phyloP scores from a whole-genome alignment of 2,113 vertebrate genomes.

The Bufo bufo region DNA sequence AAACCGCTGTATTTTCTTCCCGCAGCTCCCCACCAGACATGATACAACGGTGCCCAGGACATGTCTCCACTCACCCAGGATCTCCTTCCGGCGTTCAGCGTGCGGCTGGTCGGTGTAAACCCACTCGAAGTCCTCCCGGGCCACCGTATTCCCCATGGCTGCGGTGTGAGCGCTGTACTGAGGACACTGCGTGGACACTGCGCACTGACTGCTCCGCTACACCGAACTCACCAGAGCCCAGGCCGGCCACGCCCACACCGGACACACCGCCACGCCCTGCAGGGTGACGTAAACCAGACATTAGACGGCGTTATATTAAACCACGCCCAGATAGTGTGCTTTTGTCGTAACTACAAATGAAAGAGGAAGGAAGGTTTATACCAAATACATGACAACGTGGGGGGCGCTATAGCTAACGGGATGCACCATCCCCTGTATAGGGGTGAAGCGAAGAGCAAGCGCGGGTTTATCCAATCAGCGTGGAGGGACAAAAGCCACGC shows the following conservation, averaged over 20 bases:
- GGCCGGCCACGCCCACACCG: constrained; percentile 11
- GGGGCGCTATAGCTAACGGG: not conserved
- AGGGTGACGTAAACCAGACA: not conserved
- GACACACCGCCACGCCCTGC: not conserved
- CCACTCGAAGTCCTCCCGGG: constrained; percentile 92
- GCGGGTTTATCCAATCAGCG: not conserved
- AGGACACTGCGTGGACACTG: not conserved
- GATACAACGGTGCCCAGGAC: not conserved
- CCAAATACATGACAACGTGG: not conserved
- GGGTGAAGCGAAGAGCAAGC: not conserved
- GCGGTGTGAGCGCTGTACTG: not conserved
- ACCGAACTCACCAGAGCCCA: not conserved
- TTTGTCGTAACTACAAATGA: not conserved
- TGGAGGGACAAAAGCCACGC: not conserved
- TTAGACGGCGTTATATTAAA: not conserved
- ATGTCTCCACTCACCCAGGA: constrained; percentile 81
- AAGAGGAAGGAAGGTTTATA: not conserved
- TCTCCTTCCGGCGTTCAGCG: constrained; percentile 85
- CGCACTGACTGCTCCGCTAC: not conserved
- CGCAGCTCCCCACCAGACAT: not conserved
- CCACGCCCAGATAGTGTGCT: not conserved
- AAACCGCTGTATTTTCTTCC: not conserved
- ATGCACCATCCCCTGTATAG: fast-evolving
- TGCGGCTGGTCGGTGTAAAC: constrained; percentile 94
- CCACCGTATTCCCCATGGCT: constrained; percentile 83